Evolutionary conservation across 2,888 invertebrate species (phyloP).

Genomic region (Polymixis flavicincta): DNA sequence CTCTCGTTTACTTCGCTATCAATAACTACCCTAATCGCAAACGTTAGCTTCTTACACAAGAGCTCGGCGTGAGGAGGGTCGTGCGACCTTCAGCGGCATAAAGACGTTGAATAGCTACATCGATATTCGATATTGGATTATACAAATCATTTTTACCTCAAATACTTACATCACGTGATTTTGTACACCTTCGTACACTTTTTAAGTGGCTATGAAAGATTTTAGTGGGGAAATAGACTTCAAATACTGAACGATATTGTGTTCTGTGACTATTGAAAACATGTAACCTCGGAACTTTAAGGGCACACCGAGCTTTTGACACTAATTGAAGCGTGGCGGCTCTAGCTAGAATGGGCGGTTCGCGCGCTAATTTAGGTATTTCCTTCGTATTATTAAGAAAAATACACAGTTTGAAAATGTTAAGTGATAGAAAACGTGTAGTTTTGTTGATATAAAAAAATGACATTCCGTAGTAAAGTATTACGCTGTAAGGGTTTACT

Average conservation of each 20-base stretch:
- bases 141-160: conserved; percentile 44
- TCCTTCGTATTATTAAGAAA: too few species aligned
- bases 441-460: too few species aligned
- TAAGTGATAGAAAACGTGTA: too few species aligned
- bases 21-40: conserved; percentile 45
- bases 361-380: too few species aligned
- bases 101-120: conserved; percentile 44
- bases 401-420: too few species aligned
- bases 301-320: too few species aligned
- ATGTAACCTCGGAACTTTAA: neutral
- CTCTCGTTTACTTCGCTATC: conserved; percentile 31
- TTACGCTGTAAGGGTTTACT: too few species aligned
- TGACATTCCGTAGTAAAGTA: too few species aligned
- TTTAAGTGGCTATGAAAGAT: neutral
- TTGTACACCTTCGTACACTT: neutral
- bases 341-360: too few species aligned
- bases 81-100: conserved; percentile 42
- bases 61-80: conserved; percentile 56
- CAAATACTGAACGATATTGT: neutral
- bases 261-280: neutral
- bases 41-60: conserved; percentile 47
- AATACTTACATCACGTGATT: neutral
- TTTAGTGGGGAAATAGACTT: neutral
- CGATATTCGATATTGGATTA: conserved; percentile 53
- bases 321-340: too few species aligned